These are phyloP conservation scores for Cassiopea andromeda DNA, from an alignment of 30 jellyfish, hydroid and myxozoan species.

Conservation along the genomic window DNA sequence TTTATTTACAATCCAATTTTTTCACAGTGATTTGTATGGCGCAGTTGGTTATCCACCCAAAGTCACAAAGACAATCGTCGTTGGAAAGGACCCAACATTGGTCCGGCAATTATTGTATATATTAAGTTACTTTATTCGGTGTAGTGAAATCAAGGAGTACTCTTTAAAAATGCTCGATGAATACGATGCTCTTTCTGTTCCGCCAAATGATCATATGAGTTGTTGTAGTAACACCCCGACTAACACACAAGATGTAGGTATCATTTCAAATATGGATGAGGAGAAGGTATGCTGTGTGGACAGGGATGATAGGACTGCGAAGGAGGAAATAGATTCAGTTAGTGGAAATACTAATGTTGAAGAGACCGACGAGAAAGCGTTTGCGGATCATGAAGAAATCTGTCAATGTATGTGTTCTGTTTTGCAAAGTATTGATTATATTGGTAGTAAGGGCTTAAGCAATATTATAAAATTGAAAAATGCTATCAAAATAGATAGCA, in stretches of 20 bases:
- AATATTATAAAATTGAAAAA: slow-evolving; percentile 9
- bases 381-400: slow-evolving; percentile 48
- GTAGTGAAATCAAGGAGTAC: slow-evolving; percentile 87
- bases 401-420: slow-evolving; percentile 64
- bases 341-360: background rate
- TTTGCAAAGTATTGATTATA: slow-evolving; percentile 46
- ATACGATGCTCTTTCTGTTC: slow-evolving; percentile 21
- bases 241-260: slow-evolving; percentile 47
- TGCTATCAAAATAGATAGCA: slow-evolving; percentile 10
- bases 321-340: slow-evolving; percentile 2
- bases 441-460: slow-evolving; percentile 47
- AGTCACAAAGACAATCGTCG: slow-evolving; percentile 81
- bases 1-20: background rate
- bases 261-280: slow-evolving; percentile 26
- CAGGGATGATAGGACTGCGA: background rate
- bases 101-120: slow-evolving; percentile 77
- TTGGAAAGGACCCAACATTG: slow-evolving; percentile 83
- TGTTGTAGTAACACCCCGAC: slow-evolving; percentile 69
- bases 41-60: slow-evolving; percentile 83
- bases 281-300: background rate
- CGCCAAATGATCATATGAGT: slow-evolving; percentile 53
- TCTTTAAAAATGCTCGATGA: slow-evolving; percentile 50
- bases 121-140: slow-evolving; percentile 87
- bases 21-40: slow-evolving; percentile 91
- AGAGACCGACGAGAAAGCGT: background rate